Evolutionary conservation across 2,888 invertebrate genomes (phyloP), one percentile per base, ranked within the genome.

Genomic region (Caenorhabditis drosophilae): DNA sequence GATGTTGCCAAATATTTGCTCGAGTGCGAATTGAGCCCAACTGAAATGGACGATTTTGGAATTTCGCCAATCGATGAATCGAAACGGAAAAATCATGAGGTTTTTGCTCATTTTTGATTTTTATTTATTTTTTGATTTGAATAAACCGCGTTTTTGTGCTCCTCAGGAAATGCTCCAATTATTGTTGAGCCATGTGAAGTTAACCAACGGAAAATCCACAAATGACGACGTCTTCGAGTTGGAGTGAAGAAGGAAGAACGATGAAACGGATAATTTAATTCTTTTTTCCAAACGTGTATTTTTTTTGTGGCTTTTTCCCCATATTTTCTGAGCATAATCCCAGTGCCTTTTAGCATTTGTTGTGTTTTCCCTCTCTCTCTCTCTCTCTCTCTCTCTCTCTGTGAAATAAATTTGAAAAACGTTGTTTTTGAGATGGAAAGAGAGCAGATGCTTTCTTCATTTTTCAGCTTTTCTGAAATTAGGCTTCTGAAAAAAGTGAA

Each of bases 11-110:
- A 58, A 18, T 81, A 69, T 45, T 67, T 81, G 9, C 42, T 78
- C 35, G 68, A 68, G 44, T 59, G 68, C 36, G 76, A 73, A 12
- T 60, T 75, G 12, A 64, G 71, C 35, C 75, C 80, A 9, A 55
- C 60, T n/a, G 59, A 63, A 18, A 61, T 61, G 48, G 81, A 80
- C 49, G 69, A 76, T 38, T 75, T 73, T 51, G 80, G 78, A 22
- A 64, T 61, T 15, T 74, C 78, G 11, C 77, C 80, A 22, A 53
- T 70, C 20, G 61, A 61, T n/a, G 79, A 79, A 48, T 73, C 77
- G 2, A 54, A 52, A 18, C 52, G 68, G 18, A 58, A 62, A 42
- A 64, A 69, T 18, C 36, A 59, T 16, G 45, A 48, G 34, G 31
- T 23, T 22, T 25, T 64, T 42, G 42, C 18, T 3, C 20, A 40